phyloP scores from a whole-genome alignment of 1,140 invertebrate species.

The Trachymyrmex septentrionalis region DNA sequence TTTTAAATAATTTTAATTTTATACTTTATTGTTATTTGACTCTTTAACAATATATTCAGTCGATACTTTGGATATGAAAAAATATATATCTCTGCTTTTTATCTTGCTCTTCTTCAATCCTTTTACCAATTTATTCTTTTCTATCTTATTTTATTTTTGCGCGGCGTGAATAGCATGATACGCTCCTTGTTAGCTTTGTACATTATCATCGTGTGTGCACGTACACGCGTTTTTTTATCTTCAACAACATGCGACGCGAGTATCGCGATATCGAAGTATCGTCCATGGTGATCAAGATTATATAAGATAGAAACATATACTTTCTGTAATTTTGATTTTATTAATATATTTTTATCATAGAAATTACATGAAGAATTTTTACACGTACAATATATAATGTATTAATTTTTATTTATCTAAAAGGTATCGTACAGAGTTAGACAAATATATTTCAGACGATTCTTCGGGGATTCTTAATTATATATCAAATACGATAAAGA shows the following conservation, averaged over 20 bases:
- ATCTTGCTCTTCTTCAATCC: not conserved
- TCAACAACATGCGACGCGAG: not conserved
- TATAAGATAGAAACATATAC: slow-evolving; percentile 6
- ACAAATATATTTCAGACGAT: not conserved
- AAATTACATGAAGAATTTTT: not conserved
- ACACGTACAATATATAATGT: not conserved
- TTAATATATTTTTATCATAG: slow-evolving; percentile 4
- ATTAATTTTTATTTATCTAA: not conserved
- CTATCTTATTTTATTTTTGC: slow-evolving; percentile 6
- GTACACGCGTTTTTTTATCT: not conserved
- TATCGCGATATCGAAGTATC: slow-evolving; percentile 16
- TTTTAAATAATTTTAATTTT: slow-evolving; percentile 10
- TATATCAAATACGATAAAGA: too few relatives aligned
- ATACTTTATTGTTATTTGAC: not conserved
- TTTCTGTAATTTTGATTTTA: slow-evolving; percentile 20
- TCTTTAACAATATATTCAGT: not conserved
- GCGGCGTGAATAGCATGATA: not conserved
- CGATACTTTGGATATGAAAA: not conserved
- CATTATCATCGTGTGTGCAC: slow-evolving; percentile 3
- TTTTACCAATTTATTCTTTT: slow-evolving; percentile 21
- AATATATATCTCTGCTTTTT: not conserved
- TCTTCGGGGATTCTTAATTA: not conserved
- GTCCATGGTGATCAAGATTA: not conserved
- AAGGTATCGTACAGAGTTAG: not conserved
- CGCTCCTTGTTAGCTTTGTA: slow-evolving; percentile 14